phyloP scores from a whole-genome alignment of 2,113 vertebrate genomes.

The Tympanuchus pallidicinctus region DNA sequence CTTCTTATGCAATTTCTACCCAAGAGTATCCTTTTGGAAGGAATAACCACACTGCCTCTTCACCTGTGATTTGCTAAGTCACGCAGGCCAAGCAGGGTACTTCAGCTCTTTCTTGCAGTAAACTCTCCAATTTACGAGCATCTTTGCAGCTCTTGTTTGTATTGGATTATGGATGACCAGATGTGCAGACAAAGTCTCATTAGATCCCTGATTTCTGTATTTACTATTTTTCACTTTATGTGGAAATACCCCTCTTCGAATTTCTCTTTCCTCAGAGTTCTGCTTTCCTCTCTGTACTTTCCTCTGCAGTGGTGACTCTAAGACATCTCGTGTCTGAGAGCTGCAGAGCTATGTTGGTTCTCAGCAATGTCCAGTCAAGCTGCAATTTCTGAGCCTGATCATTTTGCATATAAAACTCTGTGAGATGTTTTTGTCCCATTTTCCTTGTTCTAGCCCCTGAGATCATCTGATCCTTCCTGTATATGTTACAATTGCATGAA shows the following conservation, averaged over 20 bases:
- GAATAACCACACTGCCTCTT: not conserved
- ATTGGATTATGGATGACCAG: not conserved
- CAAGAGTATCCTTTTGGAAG: not conserved
- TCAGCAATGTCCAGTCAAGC: not conserved
- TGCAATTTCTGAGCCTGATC: not conserved
- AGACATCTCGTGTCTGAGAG: not conserved
- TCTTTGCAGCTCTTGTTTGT: not conserved
- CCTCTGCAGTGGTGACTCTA: not conserved
- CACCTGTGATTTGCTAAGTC: not conserved
- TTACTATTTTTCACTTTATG: not conserved
- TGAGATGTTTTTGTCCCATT: not conserved
- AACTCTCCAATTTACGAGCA: not conserved
- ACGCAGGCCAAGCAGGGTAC: not conserved
- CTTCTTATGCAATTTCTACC: not conserved
- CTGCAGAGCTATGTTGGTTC: not conserved
- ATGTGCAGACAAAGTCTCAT: not conserved
- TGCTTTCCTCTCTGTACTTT: not conserved
- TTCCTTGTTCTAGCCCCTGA: not conserved
- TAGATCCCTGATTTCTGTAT: not conserved
- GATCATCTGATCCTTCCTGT: not conserved
- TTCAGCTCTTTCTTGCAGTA: not conserved
- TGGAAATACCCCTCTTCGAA: not conserved
- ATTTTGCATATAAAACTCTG: accelerated
- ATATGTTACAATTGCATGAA: not conserved
- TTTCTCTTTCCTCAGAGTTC: not conserved